Conservation (phyloP, 2,113 vertebrate genomes). For the Myxocyprinus asiaticus region DNA sequence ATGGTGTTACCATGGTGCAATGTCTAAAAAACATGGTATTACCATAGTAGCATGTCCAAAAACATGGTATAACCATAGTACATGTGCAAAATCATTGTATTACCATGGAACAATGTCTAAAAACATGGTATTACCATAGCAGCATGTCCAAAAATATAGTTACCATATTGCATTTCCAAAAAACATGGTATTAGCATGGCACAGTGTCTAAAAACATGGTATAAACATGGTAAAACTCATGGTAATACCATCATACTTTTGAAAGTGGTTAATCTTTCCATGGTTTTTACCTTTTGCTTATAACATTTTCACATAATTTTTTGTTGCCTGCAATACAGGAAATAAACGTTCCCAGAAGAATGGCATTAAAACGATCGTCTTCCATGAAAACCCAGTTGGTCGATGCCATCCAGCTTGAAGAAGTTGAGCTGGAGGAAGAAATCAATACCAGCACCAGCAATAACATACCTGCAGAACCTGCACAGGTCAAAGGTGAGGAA, state of each 20-base stretch:
- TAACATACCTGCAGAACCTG: background rate
- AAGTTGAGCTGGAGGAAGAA: conserved; percentile 63
- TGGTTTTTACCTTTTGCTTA: background rate
- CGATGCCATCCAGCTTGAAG: conserved; percentile 73
- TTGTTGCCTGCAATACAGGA: background rate
- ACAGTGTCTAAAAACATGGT: background rate
- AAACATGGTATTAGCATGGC: background rate
- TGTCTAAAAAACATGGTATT: no score
- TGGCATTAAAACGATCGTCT: conserved; percentile 21
- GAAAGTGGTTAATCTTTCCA: no score
- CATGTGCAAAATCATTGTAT: no score
- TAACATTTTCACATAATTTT: background rate
- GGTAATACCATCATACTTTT: no score
- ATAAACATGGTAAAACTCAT: background rate
- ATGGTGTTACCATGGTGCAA: no score
- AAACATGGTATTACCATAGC: background rate
- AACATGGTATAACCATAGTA: no score
- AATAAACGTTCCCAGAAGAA: background rate
- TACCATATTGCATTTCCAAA: no score
- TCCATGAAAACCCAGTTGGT: conserved; percentile 69
- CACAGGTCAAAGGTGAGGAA: background rate
- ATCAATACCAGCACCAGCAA: conserved; percentile 2
- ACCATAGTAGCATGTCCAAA: no score
- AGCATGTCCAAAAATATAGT: background rate
- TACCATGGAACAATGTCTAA: no score